Percentiles rank a stretch among this genome's conserved stretches.
Evolutionary conservation across 64 coral and sea anemone genomes (phyloP).

Genomic region (Hydrozoanthus tunicans): DNA sequence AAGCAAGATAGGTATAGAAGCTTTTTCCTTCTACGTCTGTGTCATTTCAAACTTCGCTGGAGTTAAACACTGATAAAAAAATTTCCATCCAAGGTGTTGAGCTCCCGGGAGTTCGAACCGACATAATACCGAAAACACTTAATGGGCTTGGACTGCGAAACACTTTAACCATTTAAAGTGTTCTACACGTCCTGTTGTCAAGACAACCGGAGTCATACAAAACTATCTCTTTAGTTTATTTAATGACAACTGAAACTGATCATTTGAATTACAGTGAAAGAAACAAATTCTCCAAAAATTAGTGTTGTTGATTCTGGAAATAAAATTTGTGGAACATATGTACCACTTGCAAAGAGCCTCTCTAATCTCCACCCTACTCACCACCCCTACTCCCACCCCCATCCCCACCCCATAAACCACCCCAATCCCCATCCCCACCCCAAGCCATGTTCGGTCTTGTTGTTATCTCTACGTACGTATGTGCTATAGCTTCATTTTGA

Average conservation of each 20-base stretch:
- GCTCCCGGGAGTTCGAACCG: slow-evolving; percentile 11
- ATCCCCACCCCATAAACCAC: too few relatives aligned
- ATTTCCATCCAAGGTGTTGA: slow-evolving; percentile 22
- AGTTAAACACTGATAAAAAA: not conserved
- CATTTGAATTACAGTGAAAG: slow-evolving; percentile 33
- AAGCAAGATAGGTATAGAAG: slow-evolving; percentile 3
- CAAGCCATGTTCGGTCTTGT: not conserved
- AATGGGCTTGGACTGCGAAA: slow-evolving; percentile 2
- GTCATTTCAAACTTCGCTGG: slow-evolving; percentile 17
- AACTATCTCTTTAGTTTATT: not conserved
- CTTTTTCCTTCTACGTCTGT: slow-evolving; percentile 27
- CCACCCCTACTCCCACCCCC: too few relatives aligned
- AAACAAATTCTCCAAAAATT: not conserved
- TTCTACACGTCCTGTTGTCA: too few relatives aligned
- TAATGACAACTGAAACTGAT: slow-evolving; percentile 8
- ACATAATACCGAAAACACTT: slow-evolving; percentile 18
- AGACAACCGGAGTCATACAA: not conserved
- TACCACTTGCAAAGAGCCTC: too few relatives aligned
- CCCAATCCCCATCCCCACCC: too few relatives aligned
- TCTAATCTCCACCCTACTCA: too few relatives aligned
- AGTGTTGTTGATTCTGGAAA: slow-evolving; percentile 21
- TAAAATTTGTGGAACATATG: slow-evolving; percentile 16
- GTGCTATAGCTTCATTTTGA: not conserved
- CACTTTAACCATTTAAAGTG: slow-evolving; percentile 9
- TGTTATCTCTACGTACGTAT: not conserved